phyloP scores from a whole-genome alignment of 2,797 vertebrate genomes.

The Vespertilio murinus region DNA sequence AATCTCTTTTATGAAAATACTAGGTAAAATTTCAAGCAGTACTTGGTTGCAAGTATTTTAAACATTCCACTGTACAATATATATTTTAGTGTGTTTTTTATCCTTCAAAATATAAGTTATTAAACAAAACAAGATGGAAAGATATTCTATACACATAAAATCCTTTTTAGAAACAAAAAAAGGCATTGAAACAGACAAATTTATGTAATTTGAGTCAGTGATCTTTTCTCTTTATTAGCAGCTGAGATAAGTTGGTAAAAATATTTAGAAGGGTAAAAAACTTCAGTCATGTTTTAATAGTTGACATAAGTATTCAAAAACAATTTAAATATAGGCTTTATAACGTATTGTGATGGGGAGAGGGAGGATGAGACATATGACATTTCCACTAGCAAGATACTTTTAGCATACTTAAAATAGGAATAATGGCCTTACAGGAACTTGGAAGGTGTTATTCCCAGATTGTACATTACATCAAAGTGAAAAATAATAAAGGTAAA shows the following conservation, averaged over 20 bases:
- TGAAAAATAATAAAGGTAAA: not conserved
- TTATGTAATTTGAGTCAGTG: not conserved
- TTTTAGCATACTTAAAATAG: conserved; percentile 3
- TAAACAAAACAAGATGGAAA: not conserved
- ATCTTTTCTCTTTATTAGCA: conserved; percentile 33
- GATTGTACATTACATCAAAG: not conserved
- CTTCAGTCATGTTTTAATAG: not conserved
- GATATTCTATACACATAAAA: not conserved
- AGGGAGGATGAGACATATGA: not conserved
- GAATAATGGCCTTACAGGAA: not conserved
- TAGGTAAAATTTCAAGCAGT: conserved; percentile 16
- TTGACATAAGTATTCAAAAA: not conserved
- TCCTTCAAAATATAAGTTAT: not conserved
- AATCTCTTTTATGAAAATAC: not conserved
- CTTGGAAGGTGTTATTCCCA: not conserved
- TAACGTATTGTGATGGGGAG: not conserved
- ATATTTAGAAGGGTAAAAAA: not conserved
- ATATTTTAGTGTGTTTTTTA: not conserved
- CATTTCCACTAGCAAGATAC: not conserved
- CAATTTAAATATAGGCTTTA: conserved; percentile 34
- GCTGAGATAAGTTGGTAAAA: not conserved
- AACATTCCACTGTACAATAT: not conserved
- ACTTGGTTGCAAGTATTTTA: conserved; percentile 35
- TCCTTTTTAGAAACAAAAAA: conserved; percentile 24
- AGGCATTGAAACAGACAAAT: not conserved